Percentiles rank a stretch among this genome's conserved stretches.
Conservation (phyloP, 2,113 vertebrate species). For the Platanista minor region DNA sequence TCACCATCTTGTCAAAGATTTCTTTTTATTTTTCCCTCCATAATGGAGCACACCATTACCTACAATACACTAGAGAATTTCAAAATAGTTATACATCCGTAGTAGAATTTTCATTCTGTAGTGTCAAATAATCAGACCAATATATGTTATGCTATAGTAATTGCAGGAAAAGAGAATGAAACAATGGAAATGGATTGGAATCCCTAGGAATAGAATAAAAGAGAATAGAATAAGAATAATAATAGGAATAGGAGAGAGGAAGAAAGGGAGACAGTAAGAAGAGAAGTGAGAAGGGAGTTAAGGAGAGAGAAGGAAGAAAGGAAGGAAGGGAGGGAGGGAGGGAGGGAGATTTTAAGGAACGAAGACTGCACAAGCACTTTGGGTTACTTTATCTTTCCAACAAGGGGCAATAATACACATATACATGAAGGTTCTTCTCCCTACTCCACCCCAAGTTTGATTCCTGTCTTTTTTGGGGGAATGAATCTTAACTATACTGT, state of each 20-base stretch:
- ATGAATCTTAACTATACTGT: not conserved
- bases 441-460: not conserved
- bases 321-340: no score
- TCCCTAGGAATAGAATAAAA: not conserved
- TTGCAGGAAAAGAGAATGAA: not conserved
- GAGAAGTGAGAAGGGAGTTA: not conserved
- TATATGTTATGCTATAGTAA: not conserved
- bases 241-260: not conserved
- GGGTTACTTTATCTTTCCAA: not conserved
- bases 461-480: not conserved
- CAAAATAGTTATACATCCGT: not conserved
- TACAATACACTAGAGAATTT: not conserved
- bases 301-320: not conserved
- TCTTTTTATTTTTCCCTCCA: not conserved
- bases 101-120: not conserved
- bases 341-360: not conserved
- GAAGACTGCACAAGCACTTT: not conserved
- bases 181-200: not conserved
- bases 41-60: not conserved
- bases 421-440: not conserved
- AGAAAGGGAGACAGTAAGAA: not conserved
- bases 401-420: not conserved
- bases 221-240: not conserved
- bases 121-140: not conserved
- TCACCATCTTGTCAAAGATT: not conserved